A percentile compares a stretch with the other conserved stretches of the same genome.
phyloP scores from a whole-genome alignment of 2,113 vertebrate genomes.

The Copsychus sechellarum region DNA sequence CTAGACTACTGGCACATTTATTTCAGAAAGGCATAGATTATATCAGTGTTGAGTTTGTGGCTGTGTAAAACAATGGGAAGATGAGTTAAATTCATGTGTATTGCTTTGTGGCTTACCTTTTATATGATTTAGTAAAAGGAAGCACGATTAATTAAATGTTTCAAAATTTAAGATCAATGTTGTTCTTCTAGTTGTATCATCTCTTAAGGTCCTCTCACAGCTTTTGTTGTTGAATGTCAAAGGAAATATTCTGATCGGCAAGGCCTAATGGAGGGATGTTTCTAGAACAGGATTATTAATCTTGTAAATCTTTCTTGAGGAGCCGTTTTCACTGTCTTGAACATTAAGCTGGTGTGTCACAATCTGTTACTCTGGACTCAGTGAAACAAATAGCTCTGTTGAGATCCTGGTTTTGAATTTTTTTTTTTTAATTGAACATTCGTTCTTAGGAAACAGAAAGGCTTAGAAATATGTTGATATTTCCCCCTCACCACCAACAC shows the following conservation, averaged over 20 bases:
- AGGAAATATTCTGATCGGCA: not conserved
- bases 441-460: not conserved
- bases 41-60: not conserved
- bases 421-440: not conserved
- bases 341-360: not conserved
- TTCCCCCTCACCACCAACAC: not conserved
- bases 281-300: not conserved
- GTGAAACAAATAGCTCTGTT: not conserved
- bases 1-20: not conserved
- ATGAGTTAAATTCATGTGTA: not conserved
- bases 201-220: not conserved
- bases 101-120: conserved; percentile 39
- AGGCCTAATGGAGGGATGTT: not conserved
- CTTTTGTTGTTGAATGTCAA: not conserved
- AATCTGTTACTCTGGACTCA: not conserved
- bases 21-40: conserved; percentile 8
- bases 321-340: not conserved
- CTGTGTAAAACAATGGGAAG: conserved; percentile 20
- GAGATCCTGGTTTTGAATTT: not conserved
- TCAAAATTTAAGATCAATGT: not conserved
- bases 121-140: not conserved
- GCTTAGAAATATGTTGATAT: not conserved
- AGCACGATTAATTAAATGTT: not conserved
- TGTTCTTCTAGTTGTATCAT: not conserved
- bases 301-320: not conserved